These are phyloP conservation scores for Denticeps clupeoides DNA, from an alignment of 2,797 vertebrate species.

Conservation along the genomic window DNA sequence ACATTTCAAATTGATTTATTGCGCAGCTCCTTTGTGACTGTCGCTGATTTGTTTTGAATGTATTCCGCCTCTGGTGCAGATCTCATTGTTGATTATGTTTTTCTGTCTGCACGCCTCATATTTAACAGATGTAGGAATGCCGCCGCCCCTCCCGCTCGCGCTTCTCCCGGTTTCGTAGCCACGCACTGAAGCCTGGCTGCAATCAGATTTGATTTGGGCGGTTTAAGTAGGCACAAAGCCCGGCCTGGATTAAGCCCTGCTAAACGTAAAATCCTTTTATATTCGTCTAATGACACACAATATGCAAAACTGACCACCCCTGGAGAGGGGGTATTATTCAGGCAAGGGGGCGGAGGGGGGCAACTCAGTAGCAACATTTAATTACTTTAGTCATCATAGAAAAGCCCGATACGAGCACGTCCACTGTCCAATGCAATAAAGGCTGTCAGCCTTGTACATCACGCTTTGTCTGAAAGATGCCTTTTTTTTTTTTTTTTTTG, in stretches of 20 bases:
- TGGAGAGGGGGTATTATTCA: conserved; percentile 53
- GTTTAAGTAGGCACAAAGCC: conserved; percentile 63
- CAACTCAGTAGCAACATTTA: conserved; percentile 12
- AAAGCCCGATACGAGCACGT: conserved; percentile 29
- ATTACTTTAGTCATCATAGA: conserved; percentile 38
- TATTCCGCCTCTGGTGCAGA: not conserved
- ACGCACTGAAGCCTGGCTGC: conserved; percentile 50
- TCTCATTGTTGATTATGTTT: not conserved
- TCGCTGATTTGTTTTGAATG: conserved; percentile 3
- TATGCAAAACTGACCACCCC: conserved; percentile 70
- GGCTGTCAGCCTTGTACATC: too few species aligned
- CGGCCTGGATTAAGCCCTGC: conserved; percentile 59
- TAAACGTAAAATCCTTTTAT: conserved; percentile 71
- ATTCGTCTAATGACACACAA: conserved; percentile 64
- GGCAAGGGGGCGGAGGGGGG: conserved; percentile 20
- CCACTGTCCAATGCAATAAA: not conserved
- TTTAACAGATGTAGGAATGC: too few species aligned
- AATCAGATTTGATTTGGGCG: conserved; percentile 63
- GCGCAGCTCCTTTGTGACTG: not conserved
- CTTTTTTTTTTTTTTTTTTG: not conserved
- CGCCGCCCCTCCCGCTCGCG: not conserved
- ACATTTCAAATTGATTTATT: not conserved
- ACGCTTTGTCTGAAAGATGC: too few species aligned
- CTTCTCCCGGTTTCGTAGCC: conserved; percentile 30
- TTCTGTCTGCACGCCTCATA: not conserved